A percentile compares a stretch with the other conserved stretches of the same genome.
Conservation (phyloP, 1,140 invertebrate species). For the Sarcophaga bullata region DNA sequence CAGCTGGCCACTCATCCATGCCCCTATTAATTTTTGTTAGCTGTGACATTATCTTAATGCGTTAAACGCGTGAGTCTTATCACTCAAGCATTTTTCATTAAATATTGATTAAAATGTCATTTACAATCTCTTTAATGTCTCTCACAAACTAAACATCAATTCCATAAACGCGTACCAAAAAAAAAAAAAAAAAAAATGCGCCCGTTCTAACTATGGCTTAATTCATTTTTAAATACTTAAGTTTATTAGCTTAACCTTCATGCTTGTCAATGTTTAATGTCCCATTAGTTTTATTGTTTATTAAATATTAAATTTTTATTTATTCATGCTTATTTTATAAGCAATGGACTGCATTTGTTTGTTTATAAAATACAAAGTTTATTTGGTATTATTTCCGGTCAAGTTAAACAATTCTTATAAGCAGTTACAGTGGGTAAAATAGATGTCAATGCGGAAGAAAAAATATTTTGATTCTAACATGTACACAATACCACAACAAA, state of each 20-base stretch:
- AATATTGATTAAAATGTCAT: slow-evolving; percentile 3
- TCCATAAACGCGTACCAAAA: neutral
- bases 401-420: neutral
- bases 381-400: slow-evolving; percentile 1
- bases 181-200: neutral
- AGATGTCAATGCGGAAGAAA: no score
- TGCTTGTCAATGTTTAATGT: neutral
- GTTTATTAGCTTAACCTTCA: neutral
- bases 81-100: slow-evolving; percentile 6
- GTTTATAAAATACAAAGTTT: slow-evolving; percentile 14
- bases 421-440: no score
- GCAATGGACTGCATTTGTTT: neutral
- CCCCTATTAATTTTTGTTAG: neutral
- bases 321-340: neutral
- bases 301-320: neutral
- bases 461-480: no score
- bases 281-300: slow-evolving; percentile 12
- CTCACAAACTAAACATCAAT: neutral
- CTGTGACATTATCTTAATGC: slow-evolving; percentile 9
- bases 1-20: neutral
- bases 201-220: neutral
- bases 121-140: neutral
- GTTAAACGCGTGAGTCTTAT: slow-evolving; percentile 29
- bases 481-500: no score
- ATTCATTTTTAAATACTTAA: neutral